Percentiles rank a stretch among this genome's conserved stretches.
Evolutionary conservation across 2,797 vertebrate genomes (phyloP).

Genomic region (Onychomys torridus): DNA sequence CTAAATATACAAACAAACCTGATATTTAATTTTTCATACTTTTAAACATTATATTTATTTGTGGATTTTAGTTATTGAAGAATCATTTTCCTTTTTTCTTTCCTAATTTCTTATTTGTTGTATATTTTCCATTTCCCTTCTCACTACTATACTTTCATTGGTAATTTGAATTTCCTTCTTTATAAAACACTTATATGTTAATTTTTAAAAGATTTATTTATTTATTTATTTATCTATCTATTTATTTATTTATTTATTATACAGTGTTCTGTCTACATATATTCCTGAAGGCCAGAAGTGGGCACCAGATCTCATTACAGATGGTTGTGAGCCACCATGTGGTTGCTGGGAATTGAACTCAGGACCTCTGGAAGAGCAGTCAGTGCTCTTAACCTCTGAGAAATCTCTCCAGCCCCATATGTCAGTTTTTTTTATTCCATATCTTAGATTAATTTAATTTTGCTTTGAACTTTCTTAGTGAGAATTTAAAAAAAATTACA

Average conservation of each 20-base stretch:
- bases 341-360: too few species aligned
- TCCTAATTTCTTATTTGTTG: neutral
- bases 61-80: neutral
- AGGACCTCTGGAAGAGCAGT: too few species aligned
- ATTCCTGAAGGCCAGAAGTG: too few species aligned
- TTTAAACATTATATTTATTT: neutral
- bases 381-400: too few species aligned
- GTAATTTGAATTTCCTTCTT: neutral
- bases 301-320: too few species aligned
- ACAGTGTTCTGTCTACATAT: too few species aligned
- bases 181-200: neutral
- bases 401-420: too few species aligned
- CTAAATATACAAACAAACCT: neutral
- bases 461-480: neutral
- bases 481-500: neutral
- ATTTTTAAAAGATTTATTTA: too few species aligned
- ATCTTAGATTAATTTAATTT: neutral
- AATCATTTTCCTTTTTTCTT: neutral
- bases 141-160: neutral
- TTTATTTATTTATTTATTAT: too few species aligned
- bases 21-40: neutral
- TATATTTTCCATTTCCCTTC: too few species aligned
- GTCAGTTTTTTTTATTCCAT: neutral
- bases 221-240: too few species aligned
- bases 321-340: too few species aligned